Evolutionary conservation across 2,113 vertebrate species (phyloP).

Genomic region (Petrocephalus microphthalmus): DNA sequence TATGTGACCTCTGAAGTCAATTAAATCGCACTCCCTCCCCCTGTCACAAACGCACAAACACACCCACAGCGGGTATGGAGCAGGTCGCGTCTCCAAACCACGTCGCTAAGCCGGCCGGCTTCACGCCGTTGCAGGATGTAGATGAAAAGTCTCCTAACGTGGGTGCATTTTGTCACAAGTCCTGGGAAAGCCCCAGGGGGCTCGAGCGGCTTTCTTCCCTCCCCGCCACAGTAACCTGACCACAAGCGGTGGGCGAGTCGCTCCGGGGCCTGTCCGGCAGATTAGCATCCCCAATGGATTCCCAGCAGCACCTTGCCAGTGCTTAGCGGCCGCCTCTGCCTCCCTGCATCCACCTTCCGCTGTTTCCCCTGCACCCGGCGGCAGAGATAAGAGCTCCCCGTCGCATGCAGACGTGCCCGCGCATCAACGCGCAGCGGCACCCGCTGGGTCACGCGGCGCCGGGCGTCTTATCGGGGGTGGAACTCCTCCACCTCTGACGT

Average conservation of each 20-base stretch:
- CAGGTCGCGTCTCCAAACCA: not conserved
- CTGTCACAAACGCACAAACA: not conserved
- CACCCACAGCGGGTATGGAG: not conserved
- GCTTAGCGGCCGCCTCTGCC: not conserved
- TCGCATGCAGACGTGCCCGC: not conserved
- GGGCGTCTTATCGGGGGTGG: conserved; percentile 8
- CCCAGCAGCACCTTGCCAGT: not conserved
- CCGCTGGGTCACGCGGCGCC: not conserved
- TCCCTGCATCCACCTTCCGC: not conserved
- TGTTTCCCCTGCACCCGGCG: not conserved
- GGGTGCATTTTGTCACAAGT: not conserved
- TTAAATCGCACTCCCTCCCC: not conserved
- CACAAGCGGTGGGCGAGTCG: not conserved
- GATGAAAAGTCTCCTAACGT: not conserved
- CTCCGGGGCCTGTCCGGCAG: not conserved
- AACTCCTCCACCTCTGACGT: not conserved
- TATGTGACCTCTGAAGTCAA: not conserved
- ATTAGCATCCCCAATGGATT: conserved; percentile 13
- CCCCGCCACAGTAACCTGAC: not conserved
- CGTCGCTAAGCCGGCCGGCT: not conserved
- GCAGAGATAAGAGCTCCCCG: not conserved
- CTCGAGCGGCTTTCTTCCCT: not conserved
- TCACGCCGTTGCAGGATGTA: not conserved
- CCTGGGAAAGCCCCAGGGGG: not conserved
- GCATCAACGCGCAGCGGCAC: not conserved